Conservation (phyloP, 2,113 vertebrate species). For the Syngnathus typhle region DNA sequence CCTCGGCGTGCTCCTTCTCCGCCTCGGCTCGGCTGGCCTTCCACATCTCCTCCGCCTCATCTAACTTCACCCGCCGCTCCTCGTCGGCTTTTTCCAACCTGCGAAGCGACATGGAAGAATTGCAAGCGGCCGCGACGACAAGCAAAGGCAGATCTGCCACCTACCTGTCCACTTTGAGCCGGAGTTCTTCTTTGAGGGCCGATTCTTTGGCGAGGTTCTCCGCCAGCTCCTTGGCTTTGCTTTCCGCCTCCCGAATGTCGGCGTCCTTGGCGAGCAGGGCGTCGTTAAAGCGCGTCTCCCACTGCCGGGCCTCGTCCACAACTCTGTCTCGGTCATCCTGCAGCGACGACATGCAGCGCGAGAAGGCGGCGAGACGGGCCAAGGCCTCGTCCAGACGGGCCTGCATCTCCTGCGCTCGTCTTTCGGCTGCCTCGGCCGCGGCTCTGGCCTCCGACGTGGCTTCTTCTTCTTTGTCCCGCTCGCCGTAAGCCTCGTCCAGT, state of each 20-base stretch:
- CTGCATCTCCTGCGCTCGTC: constrained; percentile 74
- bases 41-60: constrained; percentile 65
- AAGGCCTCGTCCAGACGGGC: constrained; percentile 80
- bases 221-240: constrained; percentile 65
- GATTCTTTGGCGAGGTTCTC: constrained; percentile 75
- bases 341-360: constrained; percentile 91
- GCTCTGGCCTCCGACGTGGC: constrained; percentile 65
- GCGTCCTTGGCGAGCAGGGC: constrained; percentile 84
- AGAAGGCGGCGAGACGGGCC: constrained; percentile 88
- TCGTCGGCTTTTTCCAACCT: constrained; percentile 76
- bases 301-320: constrained; percentile 83
- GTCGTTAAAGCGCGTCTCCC: constrained; percentile 85
- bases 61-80: constrained; percentile 66
- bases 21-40: constrained; percentile 62
- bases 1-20: constrained; percentile 67
- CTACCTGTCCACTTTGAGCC: constrained; percentile 68
- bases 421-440: constrained; percentile 67
- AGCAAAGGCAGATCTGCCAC: not conserved
- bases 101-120: not conserved
- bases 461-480: constrained; percentile 72
- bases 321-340: constrained; percentile 93
- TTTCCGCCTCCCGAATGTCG: constrained; percentile 78
- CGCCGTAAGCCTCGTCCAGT: constrained; percentile 71
- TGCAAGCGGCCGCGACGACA: no score
- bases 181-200: constrained; percentile 73